Percentiles rank a stretch among this genome's conserved stretches.
phyloP scores from a whole-genome alignment of 2,113 vertebrate species.

The Catharus fuscescens region DNA sequence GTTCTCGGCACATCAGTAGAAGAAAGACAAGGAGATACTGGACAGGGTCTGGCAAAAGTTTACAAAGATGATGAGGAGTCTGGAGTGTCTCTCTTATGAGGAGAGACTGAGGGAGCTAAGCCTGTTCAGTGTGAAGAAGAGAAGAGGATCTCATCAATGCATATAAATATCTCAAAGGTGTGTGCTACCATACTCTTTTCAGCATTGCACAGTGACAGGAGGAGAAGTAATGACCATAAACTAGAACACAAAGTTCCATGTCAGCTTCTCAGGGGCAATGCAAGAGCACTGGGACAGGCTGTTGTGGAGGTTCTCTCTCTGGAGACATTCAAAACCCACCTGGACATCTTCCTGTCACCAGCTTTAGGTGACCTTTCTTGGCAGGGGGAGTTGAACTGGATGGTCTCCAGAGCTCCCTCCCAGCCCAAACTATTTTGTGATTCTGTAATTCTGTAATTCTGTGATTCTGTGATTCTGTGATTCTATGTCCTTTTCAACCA shows the following conservation, averaged over 20 bases:
- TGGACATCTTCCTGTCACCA: background rate
- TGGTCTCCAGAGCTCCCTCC: background rate
- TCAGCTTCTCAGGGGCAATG: background rate
- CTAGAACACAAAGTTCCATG: background rate
- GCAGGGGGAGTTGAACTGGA: accelerated
- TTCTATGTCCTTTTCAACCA: background rate
- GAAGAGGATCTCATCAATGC: background rate
- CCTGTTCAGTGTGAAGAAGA: background rate
- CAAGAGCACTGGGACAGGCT: background rate
- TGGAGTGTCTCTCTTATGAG: background rate
- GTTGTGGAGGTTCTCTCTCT: no score
- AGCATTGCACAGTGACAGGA: background rate
- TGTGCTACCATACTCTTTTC: background rate
- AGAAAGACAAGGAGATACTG: background rate
- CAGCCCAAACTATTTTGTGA: background rate
- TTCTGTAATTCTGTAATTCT: background rate
- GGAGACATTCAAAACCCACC: background rate
- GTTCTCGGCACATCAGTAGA: background rate
- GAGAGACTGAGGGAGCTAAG: background rate
- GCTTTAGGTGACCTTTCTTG: background rate
- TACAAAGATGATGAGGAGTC: background rate
- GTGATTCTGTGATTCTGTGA: background rate
- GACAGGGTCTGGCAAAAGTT: background rate
- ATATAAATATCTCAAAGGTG: background rate
- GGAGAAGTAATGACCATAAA: background rate